Percentiles rank a stretch among this genome's conserved stretches.
phyloP scores from a whole-genome alignment of 2,113 vertebrate genomes.

The Alligator sinensis region DNA sequence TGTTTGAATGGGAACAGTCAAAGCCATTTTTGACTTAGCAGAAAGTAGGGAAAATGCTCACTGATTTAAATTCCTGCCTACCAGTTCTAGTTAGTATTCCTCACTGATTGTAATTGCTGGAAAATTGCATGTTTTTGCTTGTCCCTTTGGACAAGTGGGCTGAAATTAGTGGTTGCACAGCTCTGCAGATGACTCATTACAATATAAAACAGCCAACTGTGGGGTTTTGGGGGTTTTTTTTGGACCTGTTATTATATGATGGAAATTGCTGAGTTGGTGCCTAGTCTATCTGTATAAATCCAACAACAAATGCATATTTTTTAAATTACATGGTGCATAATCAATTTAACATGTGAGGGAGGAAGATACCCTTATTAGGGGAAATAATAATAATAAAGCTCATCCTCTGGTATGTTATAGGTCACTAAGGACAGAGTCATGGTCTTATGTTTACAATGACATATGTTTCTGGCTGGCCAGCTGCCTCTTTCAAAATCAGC shows the following conservation, averaged over 20 bases:
- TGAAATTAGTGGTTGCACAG: conserved; percentile 67
- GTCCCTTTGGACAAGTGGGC: conserved; percentile 65
- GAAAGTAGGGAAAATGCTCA: not conserved
- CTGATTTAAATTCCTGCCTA: conserved; percentile 36
- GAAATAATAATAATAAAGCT: conserved; percentile 53
- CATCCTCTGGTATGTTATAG: conserved; percentile 19
- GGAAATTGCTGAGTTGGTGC: conserved; percentile 70
- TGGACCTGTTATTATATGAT: conserved; percentile 68
- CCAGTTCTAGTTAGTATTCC: conserved; percentile 49
- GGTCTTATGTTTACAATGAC: not conserved
- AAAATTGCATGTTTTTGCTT: conserved; percentile 70
- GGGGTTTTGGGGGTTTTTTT: conserved; percentile 2
- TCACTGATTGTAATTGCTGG: conserved; percentile 68
- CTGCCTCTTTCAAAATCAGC: conserved; percentile 49
- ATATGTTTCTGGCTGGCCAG: conserved; percentile 38
- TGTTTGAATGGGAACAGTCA: not conserved
- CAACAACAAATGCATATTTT: conserved; percentile 67
- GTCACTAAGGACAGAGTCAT: conserved; percentile 49
- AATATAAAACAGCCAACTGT: conserved; percentile 23
- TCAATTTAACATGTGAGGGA: conserved; percentile 68
- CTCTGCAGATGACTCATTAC: conserved; percentile 74
- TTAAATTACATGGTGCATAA: conserved; percentile 71
- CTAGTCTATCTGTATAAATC: conserved; percentile 64
- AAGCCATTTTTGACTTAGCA: not conserved
- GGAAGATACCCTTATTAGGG: conserved; percentile 57